A percentile compares a stretch with the other conserved stretches of the same genome.
Conservation (phyloP, 2,113 vertebrate genomes). For the Cathartes aura region DNA sequence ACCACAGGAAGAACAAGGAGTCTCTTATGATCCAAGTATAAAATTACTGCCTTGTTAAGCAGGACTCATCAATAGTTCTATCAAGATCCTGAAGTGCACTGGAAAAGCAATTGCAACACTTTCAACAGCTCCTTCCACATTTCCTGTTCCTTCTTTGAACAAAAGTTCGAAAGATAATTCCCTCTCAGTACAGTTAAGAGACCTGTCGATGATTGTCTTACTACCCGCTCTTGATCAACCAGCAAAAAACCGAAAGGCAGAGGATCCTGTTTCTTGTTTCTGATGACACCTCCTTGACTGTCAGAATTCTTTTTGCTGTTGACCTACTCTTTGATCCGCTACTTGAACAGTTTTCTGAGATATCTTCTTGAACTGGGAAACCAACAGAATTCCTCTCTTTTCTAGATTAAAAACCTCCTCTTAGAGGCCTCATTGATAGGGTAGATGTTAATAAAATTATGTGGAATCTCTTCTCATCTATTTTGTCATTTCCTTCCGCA, state of each 20-base stretch:
- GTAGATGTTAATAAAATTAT: background rate
- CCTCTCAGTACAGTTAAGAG: background rate
- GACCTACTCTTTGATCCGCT: background rate
- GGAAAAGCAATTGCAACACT: background rate
- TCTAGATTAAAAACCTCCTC: background rate
- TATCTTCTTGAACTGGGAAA: background rate
- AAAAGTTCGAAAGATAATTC: background rate
- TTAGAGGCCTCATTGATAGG: background rate
- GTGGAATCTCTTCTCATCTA: background rate
- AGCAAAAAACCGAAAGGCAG: background rate
- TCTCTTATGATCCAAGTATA: background rate
- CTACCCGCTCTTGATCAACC: background rate
- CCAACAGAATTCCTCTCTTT: background rate
- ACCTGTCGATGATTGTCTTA: background rate
- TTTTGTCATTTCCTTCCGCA: background rate
- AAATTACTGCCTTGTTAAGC: background rate
- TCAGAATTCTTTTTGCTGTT: background rate
- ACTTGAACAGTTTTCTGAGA: background rate
- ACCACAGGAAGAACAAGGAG: background rate
- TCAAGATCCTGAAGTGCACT: background rate
- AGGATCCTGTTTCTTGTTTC: background rate
- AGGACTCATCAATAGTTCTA: background rate
- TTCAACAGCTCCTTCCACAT: background rate
- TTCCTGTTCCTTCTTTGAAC: background rate
- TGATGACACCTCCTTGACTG: background rate